Base-by-base conservation (phyloP, 1,140 invertebrate genomes). In the Antheraea mylitta region DNA sequence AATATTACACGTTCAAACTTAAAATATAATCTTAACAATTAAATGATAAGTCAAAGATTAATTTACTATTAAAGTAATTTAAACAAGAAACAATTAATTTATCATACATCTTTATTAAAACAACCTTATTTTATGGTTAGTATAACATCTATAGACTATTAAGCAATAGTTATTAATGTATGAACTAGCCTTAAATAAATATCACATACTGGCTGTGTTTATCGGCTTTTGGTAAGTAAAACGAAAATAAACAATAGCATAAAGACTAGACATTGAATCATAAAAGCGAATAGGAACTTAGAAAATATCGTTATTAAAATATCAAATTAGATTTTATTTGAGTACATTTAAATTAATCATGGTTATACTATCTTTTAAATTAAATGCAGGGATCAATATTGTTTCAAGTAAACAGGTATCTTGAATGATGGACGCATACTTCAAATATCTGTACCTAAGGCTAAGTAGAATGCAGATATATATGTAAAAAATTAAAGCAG, bases 101-200 rank as follows among this genome's bases (percentile, higher is more conserved):
- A 69, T 77, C 61, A 66, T 76, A 80, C 72, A 79, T 71, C 64
- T 76, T 80, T 85, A 77, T 80, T 86, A 75, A 86, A 88, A 86
- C 79, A 80, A 76, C 75, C 81, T 81, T 82, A 82, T 8, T 19
- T 69, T 66, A 67, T 58, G 67, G 67, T 68, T 70, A 68, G 45
- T 70, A 63, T 13, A 37, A 63, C 18, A 36, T 37, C 22, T 37
- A 63, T n/a, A 63, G 3, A 18, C 61, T 53, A 53, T 53, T 53
- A 53, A 53, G 45, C 45, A 53, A 53, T 16, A 42, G 11, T 8
- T 42, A 2, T 13, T 53, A 53, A 53, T 53, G 16, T 53, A 53
- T 53, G 45, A 53, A 53, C 45, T 53, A 53, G 45, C 10, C 45
- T 53, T 53, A 53, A 53, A 5, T 53, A 53, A 16, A 16, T 53